These are phyloP conservation scores for Vulpes lagopus DNA, from an alignment of 2,113 vertebrate genomes.

Conservation along the genomic window DNA sequence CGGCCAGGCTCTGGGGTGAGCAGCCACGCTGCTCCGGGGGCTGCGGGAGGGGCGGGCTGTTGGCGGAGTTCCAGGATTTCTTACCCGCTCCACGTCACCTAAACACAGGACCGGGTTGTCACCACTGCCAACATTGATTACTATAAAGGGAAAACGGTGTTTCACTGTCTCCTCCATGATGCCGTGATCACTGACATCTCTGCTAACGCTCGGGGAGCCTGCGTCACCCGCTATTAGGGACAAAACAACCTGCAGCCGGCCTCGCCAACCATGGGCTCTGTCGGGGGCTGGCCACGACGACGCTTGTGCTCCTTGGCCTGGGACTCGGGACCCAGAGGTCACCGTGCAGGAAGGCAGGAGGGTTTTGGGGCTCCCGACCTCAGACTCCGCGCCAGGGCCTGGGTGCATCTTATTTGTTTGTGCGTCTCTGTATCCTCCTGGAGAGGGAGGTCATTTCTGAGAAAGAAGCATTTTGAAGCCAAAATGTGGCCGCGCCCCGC, in stretches of 20 bases:
- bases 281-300: rapidly evolving
- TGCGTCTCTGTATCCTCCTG: background rate
- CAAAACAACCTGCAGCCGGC: rapidly evolving
- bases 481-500: rapidly evolving
- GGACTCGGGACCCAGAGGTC: no score
- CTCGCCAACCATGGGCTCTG: rapidly evolving
- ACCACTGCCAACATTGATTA: background rate
- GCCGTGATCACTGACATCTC: background rate
- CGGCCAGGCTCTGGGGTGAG: rapidly evolving
- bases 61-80: background rate
- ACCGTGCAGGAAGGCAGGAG: rapidly evolving
- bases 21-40: rapidly evolving
- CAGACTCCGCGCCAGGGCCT: background rate
- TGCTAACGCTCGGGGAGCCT: rapidly evolving
- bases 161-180: background rate
- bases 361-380: no score
- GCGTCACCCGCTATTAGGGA: background rate
- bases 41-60: background rate
- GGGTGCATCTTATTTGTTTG: background rate
- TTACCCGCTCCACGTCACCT: background rate
- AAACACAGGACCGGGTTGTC: background rate
- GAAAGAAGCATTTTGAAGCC: background rate
- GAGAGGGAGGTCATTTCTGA: background rate
- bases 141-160: background rate
- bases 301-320: rapidly evolving